Evolutionary conservation across 2,113 vertebrate genomes (phyloP).

Genomic region (Terrapene triunguis): DNA sequence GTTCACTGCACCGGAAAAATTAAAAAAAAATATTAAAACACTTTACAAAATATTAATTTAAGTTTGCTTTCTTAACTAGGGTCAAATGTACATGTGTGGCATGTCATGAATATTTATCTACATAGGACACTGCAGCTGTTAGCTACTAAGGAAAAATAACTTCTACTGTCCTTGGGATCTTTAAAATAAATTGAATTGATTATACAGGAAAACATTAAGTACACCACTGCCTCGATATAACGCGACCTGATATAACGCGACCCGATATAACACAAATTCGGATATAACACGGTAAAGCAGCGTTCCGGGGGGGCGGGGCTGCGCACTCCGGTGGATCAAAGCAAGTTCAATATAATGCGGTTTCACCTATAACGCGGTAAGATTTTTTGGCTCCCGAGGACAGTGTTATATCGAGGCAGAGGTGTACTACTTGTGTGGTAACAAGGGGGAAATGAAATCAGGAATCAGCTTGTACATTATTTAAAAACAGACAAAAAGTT

Average conservation of each 20-base stretch:
- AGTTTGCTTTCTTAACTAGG: constrained; percentile 13
- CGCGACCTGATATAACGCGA: no score
- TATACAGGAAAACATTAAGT: background rate
- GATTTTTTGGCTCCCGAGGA: no score
- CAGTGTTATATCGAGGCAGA: no score
- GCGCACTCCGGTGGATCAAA: no score
- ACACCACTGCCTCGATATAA: no score
- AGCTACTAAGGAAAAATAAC: background rate
- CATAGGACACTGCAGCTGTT: background rate
- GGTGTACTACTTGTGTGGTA: constrained; percentile 9
- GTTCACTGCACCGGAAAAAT: background rate
- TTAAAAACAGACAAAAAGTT: constrained; percentile 74
- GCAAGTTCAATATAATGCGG: no score
- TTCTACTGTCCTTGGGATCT: background rate
- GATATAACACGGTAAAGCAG: no score
- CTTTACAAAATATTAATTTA: background rate
- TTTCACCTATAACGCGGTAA: no score
- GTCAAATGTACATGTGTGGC: background rate
- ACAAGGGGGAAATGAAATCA: background rate
- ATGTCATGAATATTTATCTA: background rate
- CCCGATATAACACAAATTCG: no score
- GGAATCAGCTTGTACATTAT: constrained; percentile 44
- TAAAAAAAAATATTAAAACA: background rate
- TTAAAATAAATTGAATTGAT: background rate
- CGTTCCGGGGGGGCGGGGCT: no score